phyloP scores from a whole-genome alignment of 1,140 invertebrate genomes.

The Babylonia areolata region DNA sequence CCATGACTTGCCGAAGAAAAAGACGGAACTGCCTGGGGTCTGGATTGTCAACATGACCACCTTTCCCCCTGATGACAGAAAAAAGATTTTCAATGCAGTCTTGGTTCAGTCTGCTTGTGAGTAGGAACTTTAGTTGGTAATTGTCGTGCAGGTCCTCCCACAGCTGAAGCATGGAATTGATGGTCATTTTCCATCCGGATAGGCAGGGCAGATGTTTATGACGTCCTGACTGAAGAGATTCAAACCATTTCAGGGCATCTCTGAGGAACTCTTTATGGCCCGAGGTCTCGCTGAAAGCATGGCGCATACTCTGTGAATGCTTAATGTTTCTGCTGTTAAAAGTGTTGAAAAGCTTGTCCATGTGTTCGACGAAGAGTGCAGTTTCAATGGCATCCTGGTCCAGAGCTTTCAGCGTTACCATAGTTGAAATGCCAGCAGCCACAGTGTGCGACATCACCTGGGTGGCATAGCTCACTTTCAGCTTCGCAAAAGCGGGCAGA shows the following conservation, averaged over 20 bases:
- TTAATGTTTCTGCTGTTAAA: constrained; percentile 6
- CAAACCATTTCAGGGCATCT: neutral
- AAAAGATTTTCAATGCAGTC: constrained; percentile 30
- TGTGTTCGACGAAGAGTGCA: neutral
- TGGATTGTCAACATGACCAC: constrained; percentile 18
- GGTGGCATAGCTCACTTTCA: neutral
- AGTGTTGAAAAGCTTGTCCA: neutral
- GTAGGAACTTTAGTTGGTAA: neutral
- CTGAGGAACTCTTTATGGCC: neutral
- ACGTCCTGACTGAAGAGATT: neutral
- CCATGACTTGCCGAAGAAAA: neutral
- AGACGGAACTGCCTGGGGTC: neutral
- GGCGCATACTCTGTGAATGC: neutral
- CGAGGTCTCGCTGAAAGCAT: neutral
- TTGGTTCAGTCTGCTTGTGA: constrained; percentile 24
- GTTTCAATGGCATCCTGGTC: neutral
- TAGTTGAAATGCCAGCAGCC: neutral
- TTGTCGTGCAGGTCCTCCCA: neutral
- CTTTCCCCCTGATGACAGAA: constrained; percentile 17
- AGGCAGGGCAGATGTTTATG: neutral
- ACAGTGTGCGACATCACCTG: constrained; percentile 12
- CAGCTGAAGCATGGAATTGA: neutral
- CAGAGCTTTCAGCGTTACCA: neutral
- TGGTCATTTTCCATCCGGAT: neutral
- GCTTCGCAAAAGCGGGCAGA: neutral